phyloP scores from a whole-genome alignment of 2,113 vertebrate genomes.

The Oryzias melastigma region DNA sequence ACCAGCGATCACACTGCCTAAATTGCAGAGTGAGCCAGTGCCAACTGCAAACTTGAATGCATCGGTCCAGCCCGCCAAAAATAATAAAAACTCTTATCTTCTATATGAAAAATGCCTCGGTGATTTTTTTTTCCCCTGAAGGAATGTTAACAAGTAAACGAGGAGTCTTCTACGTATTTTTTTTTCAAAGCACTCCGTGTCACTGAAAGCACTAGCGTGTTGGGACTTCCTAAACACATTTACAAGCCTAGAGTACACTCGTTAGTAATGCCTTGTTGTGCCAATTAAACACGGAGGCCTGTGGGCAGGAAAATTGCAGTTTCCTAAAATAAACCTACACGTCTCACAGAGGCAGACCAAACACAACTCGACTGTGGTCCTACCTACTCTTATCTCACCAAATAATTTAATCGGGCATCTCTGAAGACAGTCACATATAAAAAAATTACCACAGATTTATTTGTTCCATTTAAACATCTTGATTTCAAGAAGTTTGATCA shows the following conservation, averaged over 20 bases:
- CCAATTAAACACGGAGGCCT: constrained; percentile 37
- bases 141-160: background rate
- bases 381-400: constrained; percentile 1
- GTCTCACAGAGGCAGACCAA: background rate
- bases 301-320: constrained; percentile 18
- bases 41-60: no score
- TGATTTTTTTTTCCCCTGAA: no score
- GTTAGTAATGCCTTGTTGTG: constrained; percentile 43
- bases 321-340: constrained; percentile 18
- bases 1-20: constrained; percentile 45
- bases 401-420: background rate
- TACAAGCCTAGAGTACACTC: constrained; percentile 36
- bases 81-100: no score
- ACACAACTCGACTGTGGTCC: background rate
- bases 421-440: background rate
- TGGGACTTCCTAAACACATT: constrained; percentile 34
- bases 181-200: background rate
- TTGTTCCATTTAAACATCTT: background rate
- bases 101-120: no score
- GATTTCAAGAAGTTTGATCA: background rate
- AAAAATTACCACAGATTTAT: no score
- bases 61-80: no score
- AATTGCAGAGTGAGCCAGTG: constrained; percentile 7
- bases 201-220: constrained; percentile 7
- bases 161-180: background rate